phyloP scores from a whole-genome alignment of 2,797 vertebrate genomes.

The Melanotaenia pygmaea region DNA sequence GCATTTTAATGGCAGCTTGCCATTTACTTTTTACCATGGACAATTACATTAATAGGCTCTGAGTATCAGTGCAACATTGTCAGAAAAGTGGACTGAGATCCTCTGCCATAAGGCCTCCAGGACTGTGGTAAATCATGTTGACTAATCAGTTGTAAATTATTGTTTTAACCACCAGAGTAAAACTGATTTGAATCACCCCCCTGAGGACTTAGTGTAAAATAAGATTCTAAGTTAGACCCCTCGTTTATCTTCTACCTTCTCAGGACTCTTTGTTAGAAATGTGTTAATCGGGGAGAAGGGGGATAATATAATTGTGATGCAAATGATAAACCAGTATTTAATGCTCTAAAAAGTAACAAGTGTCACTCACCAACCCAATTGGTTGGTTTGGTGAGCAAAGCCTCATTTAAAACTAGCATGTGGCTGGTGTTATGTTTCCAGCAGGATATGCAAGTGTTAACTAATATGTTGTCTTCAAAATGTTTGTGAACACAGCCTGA shows the following conservation, averaged over 20 bases:
- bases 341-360: not conserved
- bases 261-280: not conserved
- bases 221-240: not conserved
- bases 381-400: not conserved
- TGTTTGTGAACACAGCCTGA: constrained; percentile 3
- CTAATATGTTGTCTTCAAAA: constrained; percentile 1
- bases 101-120: constrained; percentile 1
- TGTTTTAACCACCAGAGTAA: constrained; percentile 16
- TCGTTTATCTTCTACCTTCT: not conserved
- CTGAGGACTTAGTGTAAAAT: constrained; percentile 1
- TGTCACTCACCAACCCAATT: not conserved
- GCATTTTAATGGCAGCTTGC: constrained; percentile 33
- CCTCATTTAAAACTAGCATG: not conserved
- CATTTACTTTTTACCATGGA: constrained; percentile 43
- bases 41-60: constrained; percentile 40
- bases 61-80: constrained; percentile 1
- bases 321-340: not conserved
- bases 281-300: not conserved
- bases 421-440: constrained; percentile 6
- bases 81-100: not conserved
- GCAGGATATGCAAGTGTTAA: not conserved
- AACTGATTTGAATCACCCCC: constrained; percentile 18
- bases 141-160: constrained; percentile 37
- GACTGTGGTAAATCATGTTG: constrained; percentile 12
- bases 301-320: not conserved